Conservation (phyloP, 2,797 vertebrate species). For the Orientallactaga sibirica region DNA sequence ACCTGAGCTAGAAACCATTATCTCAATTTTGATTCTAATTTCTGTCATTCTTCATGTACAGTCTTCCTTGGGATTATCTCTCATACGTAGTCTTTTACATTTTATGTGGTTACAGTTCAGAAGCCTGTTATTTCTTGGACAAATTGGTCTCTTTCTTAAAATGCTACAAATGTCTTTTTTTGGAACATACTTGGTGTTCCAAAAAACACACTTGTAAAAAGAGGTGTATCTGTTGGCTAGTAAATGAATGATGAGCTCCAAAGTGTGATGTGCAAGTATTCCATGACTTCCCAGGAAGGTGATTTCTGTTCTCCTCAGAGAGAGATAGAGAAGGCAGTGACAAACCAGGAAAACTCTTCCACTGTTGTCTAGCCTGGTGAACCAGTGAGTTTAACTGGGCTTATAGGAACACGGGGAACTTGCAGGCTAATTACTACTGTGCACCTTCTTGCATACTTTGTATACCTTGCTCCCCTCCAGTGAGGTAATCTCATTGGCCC, state of each 20-base stretch:
- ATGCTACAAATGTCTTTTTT: conserved; percentile 29
- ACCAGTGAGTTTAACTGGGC: not conserved
- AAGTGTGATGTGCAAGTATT: not conserved
- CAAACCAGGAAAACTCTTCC: not conserved
- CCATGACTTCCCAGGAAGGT: not conserved
- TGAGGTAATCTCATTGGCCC: not conserved
- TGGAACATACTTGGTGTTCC: not conserved
- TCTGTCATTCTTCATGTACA: not conserved
- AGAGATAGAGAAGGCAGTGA: no score
- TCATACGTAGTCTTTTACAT: not conserved
- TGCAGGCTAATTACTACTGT: not conserved
- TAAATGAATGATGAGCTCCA: not conserved
- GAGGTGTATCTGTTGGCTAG: not conserved
- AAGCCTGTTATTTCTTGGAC: conserved; percentile 37
- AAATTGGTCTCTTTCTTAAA: conserved; percentile 24
- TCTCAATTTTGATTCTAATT: conserved; percentile 13
- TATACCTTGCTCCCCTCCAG: not conserved
- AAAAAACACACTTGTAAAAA: not conserved
- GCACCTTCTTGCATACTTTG: not conserved
- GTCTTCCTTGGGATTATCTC: conserved; percentile 21
- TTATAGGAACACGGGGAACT: not conserved
- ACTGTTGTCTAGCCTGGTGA: not conserved
- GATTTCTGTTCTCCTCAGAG: not conserved
- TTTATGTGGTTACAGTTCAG: not conserved
- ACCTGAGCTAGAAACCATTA: not conserved